Evolutionary conservation across 2,888 invertebrate genomes (phyloP), one percentile per base, ranked within the genome.

Genomic region (Cacoxenus indagator): DNA sequence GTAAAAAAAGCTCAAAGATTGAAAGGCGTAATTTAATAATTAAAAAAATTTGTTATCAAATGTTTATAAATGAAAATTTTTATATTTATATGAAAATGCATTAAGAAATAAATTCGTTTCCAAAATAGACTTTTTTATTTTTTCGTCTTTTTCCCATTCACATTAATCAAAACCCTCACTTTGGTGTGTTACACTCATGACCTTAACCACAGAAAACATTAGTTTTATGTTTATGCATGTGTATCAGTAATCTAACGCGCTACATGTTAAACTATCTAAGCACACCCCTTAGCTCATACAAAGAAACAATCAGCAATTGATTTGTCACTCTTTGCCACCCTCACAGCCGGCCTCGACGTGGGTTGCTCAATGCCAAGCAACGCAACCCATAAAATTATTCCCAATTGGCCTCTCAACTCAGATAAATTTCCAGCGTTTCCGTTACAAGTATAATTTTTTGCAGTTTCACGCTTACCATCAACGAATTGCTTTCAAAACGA

Each of bases 361-460:
- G 14, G 43, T 9, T 14, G 43, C 31, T 31, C n/a, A n/a, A 3
- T 37, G 43, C 61, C 61, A 43, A 4, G 22, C 22, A 22, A 37
- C 2, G 17, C 29, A n/a, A 17, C n/a, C 17, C 57, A 57, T 29
- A 57, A 54, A 57, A 29, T 26, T 27, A 57, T 29, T 29, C 57
- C 57, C 57, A 57, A 17, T 51, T n/a, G 54, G 55, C 27, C 37
- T 54, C 1, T 37, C 37, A 22, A 26, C 9, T 26, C 43, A 4
- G 6, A 22, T 24, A 70, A 70, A 72, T 72, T 72, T 69, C 70
- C 65, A 73, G 73, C 72, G 75, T 71, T 70, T 69, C 65, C 71
- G 67, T 68, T 70, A 73, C 75, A 75, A 76, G 75, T 76, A 73
- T 62, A 73, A 70, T 67, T 66, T 73, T 70, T 70, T 54, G 68